phyloP scores from a whole-genome alignment of 2,113 vertebrate species.

The Dipodomys stephensi region DNA sequence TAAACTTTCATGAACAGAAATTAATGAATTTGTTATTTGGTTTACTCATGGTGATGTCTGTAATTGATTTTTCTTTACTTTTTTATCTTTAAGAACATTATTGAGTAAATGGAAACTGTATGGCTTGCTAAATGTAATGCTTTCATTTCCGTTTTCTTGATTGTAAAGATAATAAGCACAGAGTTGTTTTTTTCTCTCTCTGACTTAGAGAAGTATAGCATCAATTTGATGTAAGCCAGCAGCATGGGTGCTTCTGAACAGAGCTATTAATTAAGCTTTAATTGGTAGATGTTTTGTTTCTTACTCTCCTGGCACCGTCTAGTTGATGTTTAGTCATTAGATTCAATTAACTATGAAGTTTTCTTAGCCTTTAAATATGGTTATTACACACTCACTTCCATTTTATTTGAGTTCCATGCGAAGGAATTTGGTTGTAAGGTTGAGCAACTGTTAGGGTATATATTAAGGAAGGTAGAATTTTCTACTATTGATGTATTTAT shows the following conservation, averaged over 20 bases:
- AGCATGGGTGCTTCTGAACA: not conserved
- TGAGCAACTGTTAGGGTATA: not conserved
- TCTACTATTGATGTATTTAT: not conserved
- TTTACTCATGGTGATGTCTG: not conserved
- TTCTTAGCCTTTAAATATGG: not conserved
- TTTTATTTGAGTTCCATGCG: conserved; percentile 19
- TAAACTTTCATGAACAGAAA: conserved; percentile 24
- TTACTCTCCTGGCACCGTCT: not conserved
- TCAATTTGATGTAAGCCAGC: not conserved
- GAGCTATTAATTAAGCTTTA: conserved; percentile 10
- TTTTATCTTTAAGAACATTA: conserved; percentile 5
- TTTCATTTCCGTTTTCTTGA: not conserved
- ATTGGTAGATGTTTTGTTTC: not conserved
- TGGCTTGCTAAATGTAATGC: not conserved
- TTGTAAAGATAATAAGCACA: not conserved
- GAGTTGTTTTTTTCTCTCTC: not conserved
- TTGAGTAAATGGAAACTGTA: not conserved
- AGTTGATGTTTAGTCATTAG: conserved; percentile 11
- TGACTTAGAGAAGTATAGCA: not conserved
- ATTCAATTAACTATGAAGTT: conserved; percentile 4
- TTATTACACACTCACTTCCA: not conserved
- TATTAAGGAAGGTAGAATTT: not conserved
- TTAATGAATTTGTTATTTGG: not conserved
- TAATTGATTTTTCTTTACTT: not conserved
- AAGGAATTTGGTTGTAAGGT: not conserved